These are phyloP conservation scores for Phortica variegata DNA, from an alignment of 1,140 invertebrate species.

Conservation along the genomic window DNA sequence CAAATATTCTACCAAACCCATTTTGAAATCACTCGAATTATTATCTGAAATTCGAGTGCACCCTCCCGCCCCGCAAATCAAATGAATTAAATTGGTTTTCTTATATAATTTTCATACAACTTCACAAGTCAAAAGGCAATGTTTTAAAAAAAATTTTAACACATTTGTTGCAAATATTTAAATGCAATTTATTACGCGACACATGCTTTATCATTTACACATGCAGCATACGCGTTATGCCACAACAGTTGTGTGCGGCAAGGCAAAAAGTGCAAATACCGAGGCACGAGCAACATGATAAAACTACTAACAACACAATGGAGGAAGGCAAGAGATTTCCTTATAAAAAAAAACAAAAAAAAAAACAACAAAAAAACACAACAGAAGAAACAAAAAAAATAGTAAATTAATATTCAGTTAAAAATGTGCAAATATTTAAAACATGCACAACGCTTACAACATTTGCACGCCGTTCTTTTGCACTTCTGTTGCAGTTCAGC, in stretches of 20 bases:
- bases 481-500: neutral
- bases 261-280: neutral
- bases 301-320: neutral
- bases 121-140: no score
- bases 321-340: neutral
- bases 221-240: neutral
- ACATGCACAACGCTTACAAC: slow-evolving; percentile 18
- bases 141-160: no score
- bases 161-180: no score
- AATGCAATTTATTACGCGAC: no score
- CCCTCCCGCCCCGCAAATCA: no score
- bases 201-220: no score
- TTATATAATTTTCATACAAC: no score
- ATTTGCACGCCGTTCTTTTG: no score
- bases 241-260: neutral
- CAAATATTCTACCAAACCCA: no score
- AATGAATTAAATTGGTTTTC: no score
- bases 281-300: neutral
- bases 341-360: slow-evolving; percentile 1
- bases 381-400: slow-evolving; percentile 25
- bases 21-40: no score
- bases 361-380: slow-evolving; percentile 7
- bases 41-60: no score
- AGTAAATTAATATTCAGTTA: slow-evolving; percentile 50
- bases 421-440: slow-evolving; percentile 45